Evolutionary conservation across 2,888 invertebrate species (phyloP).

Genomic region (Archips xylosteana): DNA sequence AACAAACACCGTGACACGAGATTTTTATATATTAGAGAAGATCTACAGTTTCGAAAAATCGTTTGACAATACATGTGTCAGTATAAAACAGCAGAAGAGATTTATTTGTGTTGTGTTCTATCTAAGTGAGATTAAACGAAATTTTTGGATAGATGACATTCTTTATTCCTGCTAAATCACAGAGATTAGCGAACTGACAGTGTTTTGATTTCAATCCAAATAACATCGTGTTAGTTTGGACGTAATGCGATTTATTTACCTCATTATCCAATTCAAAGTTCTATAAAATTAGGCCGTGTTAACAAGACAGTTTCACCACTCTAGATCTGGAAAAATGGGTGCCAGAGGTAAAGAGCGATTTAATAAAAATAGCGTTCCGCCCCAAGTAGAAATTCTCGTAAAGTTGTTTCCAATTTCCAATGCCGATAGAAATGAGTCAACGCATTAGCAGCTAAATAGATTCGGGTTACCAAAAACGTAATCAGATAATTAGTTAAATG

Average conservation of each 20-base stretch:
- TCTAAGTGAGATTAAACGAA: slow-evolving; percentile 47
- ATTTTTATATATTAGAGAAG: too few species aligned
- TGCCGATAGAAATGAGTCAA: neutral
- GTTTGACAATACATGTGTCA: neutral
- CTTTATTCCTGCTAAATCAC: slow-evolving; percentile 50
- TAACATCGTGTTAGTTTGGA: slow-evolving; percentile 55
- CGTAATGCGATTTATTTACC: slow-evolving; percentile 20
- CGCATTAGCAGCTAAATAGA: slow-evolving; percentile 3
- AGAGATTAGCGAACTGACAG: slow-evolving; percentile 59
- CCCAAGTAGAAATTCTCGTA: neutral
- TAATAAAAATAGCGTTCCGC: neutral
- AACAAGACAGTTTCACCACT: neutral
- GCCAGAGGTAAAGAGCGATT: neutral
- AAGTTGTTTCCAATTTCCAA: neutral
- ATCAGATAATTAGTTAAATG: slow-evolving; percentile 6
- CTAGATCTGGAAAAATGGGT: neutral
- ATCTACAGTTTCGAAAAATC: slow-evolving; percentile 30
- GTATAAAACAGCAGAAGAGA: neutral
- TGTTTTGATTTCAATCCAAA: slow-evolving; percentile 64
- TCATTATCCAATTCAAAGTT: neutral
- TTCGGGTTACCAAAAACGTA: neutral
- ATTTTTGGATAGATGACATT: slow-evolving; percentile 52
- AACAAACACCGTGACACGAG: too few species aligned
- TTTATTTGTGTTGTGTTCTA: slow-evolving; percentile 32
- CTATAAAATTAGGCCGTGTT: neutral